These are phyloP conservation scores for Notodonta dromedarius DNA, from an alignment of 2,888 invertebrate species.

Conservation along the genomic window DNA sequence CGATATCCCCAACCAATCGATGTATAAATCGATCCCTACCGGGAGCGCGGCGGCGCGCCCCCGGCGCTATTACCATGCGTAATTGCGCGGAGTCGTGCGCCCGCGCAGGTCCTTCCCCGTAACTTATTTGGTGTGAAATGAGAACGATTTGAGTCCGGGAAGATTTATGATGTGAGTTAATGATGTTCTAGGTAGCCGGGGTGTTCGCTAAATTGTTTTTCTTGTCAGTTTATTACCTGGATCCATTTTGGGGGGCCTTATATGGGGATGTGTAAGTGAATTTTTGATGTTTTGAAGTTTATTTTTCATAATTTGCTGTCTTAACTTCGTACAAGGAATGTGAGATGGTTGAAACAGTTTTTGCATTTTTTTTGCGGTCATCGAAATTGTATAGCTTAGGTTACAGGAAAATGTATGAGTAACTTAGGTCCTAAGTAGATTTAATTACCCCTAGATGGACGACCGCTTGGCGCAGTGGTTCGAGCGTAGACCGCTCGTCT, in stretches of 20 bases:
- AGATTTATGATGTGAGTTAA: slow-evolving; percentile 71
- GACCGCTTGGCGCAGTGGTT: no score
- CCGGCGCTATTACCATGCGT: slow-evolving; percentile 59
- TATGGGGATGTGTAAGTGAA: slow-evolving; percentile 11
- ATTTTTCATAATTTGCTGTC: background rate
- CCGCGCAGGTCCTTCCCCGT: slow-evolving; percentile 48
- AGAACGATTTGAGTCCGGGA: slow-evolving; percentile 69
- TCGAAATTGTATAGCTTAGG: no score
- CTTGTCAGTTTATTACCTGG: slow-evolving; percentile 25
- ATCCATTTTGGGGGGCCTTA: slow-evolving; percentile 21
- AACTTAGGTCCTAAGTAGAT: no score
- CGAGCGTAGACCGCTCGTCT: no score
- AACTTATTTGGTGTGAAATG: slow-evolving; percentile 80
- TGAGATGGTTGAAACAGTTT: no score
- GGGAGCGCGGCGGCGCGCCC: slow-evolving; percentile 20
- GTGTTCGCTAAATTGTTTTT: slow-evolving; percentile 41
- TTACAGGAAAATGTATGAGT: no score
- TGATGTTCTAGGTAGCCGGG: slow-evolving; percentile 48
- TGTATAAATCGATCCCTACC: slow-evolving; percentile 1
- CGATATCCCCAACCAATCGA: slow-evolving; percentile 1
- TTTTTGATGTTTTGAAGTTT: slow-evolving; percentile 9
- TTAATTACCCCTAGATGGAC: no score
- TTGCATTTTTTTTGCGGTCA: no score
- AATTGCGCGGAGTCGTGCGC: slow-evolving; percentile 54
- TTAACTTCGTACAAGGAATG: no score